Conservation (phyloP, 2,888 invertebrate species). For the Sclerodermus sp. region DNA sequence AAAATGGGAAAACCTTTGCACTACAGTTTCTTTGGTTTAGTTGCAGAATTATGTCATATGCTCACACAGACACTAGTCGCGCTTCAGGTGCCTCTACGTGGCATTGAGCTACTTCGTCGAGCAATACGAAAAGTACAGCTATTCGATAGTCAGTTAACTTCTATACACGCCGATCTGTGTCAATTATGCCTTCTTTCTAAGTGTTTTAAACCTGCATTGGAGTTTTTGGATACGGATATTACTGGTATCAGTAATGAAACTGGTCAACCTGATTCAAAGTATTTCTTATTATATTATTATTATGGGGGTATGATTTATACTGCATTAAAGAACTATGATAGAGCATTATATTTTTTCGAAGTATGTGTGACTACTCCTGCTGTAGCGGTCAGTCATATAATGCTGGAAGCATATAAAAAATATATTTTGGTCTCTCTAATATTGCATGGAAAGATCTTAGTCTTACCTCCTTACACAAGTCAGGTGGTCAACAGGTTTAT, state of each 20-base stretch:
- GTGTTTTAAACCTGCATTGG: conserved; percentile 87
- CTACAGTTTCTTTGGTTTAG: conserved; percentile 57
- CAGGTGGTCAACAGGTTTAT: conserved; percentile 81
- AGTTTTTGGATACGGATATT: conserved; percentile 86
- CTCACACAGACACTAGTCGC: conserved; percentile 79
- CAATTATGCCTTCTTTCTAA: conserved; percentile 89
- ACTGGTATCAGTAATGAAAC: conserved; percentile 89
- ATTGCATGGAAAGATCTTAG: conserved; percentile 83
- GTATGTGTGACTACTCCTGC: conserved; percentile 95
- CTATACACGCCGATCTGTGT: conserved; percentile 91
- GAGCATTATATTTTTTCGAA: conserved; percentile 94
- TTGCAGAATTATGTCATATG: conserved; percentile 86
- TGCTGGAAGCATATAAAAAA: conserved; percentile 97
- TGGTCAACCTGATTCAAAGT: conserved; percentile 81
- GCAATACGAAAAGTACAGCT: conserved; percentile 88
- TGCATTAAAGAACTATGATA: conserved; percentile 87
- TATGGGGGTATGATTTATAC: conserved; percentile 98
- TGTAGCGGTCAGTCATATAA: conserved; percentile 91
- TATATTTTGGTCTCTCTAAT: conserved; percentile 90
- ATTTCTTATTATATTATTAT: conserved; percentile 92
- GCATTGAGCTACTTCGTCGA: conserved; percentile 78
- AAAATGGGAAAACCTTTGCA: no score
- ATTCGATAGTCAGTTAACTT: conserved; percentile 86
- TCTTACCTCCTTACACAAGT: conserved; percentile 88
- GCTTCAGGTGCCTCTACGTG: conserved; percentile 76